A percentile compares a stretch with the other conserved stretches of the same genome.
These are phyloP conservation scores for Pogonocherus hispidulus DNA, from an alignment of 2,888 invertebrate species.

Conservation along the genomic window DNA sequence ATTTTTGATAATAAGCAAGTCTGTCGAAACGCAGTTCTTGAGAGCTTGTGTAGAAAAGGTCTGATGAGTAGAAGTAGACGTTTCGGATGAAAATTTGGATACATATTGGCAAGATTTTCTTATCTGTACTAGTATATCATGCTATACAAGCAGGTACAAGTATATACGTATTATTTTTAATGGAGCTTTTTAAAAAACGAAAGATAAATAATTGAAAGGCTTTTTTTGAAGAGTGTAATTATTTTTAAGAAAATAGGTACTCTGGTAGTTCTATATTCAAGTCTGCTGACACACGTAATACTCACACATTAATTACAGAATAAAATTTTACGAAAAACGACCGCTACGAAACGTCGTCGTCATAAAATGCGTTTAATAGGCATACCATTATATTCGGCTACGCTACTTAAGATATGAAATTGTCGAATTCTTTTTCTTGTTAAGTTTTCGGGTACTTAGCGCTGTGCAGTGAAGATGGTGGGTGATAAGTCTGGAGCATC, in stretches of 20 bases:
- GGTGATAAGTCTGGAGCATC: slow-evolving; percentile 51
- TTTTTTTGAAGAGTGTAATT: too few species aligned
- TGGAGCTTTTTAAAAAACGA: too few species aligned
- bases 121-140: too few species aligned
- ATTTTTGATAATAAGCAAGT: not conserved
- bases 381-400: not conserved
- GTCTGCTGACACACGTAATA: not conserved
- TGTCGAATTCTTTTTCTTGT: slow-evolving; percentile 25
- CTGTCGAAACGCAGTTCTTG: too few species aligned
- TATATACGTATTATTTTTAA: too few species aligned
- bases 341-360: not conserved
- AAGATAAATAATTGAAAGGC: too few species aligned
- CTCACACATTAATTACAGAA: not conserved
- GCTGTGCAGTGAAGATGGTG: slow-evolving; percentile 50
- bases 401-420: slow-evolving; percentile 25
- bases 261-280: not conserved
- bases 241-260: not conserved
- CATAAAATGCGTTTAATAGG: slow-evolving; percentile 16
- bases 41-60: too few species aligned
- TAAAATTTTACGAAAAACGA: not conserved
- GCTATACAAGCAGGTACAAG: too few species aligned
- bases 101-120: too few species aligned
- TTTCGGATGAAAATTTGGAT: too few species aligned
- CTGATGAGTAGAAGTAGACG: too few species aligned
- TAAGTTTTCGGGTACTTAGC: slow-evolving; percentile 42